Evolutionary conservation across 1,140 invertebrate genomes (phyloP).

Genomic region (Choristoneura fumiferana): DNA sequence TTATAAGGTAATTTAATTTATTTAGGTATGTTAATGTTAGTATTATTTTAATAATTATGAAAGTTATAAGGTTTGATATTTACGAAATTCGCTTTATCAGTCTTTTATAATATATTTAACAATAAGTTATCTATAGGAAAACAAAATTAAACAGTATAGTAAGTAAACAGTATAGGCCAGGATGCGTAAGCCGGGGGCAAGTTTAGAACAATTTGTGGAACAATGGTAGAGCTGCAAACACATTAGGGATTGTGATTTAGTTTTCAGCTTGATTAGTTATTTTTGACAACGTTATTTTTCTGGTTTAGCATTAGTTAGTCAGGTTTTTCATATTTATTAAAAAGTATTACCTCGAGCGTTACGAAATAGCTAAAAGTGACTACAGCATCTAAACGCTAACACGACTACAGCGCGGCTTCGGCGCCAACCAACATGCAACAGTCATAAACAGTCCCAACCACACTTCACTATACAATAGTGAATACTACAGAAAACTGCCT

Average conservation of each 20-base stretch:
- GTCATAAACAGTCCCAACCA: slow-evolving; percentile 10
- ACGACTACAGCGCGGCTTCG: background rate
- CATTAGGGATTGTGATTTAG: no score
- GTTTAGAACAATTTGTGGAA: no score
- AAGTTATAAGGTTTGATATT: slow-evolving; percentile 36
- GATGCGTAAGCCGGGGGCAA: no score
- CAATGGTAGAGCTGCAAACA: no score
- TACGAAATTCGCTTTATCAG: slow-evolving; percentile 76
- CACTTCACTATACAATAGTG: slow-evolving; percentile 28
- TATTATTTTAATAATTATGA: slow-evolving; percentile 4
- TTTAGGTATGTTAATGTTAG: background rate
- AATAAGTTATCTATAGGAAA: slow-evolving; percentile 32
- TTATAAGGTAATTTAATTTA: background rate
- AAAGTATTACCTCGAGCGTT: background rate
- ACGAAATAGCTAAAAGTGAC: no score
- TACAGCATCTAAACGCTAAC: background rate
- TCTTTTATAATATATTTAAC: slow-evolving; percentile 57
- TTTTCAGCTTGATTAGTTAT: no score
- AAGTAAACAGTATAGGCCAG: no score
- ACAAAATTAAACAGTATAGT: no score
- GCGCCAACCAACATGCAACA: background rate
- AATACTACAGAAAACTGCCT: slow-evolving; percentile 43
- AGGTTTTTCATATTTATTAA: no score
- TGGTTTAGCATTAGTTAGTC: no score
- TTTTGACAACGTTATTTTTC: no score